phyloP scores from a whole-genome alignment of 2,888 invertebrate genomes.

The Nowickia ferox region DNA sequence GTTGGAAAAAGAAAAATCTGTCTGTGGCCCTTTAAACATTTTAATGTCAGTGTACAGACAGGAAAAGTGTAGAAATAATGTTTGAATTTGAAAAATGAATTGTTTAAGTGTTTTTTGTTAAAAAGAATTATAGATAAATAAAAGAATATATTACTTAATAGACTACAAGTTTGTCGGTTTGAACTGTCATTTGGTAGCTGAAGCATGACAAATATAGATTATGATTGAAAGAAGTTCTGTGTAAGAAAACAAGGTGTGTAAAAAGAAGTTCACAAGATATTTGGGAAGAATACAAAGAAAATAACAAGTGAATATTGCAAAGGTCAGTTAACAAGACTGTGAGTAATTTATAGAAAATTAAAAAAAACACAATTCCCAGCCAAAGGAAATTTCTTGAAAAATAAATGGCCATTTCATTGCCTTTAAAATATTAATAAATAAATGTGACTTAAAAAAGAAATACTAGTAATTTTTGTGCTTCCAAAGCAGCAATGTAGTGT shows the following conservation, averaged over 20 bases:
- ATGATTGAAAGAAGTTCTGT: slow-evolving; percentile 25
- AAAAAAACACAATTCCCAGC: too few species aligned
- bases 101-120: slow-evolving; percentile 35
- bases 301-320: slow-evolving; percentile 4
- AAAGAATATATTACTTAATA: not conserved
- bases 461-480: too few species aligned
- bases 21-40: not conserved
- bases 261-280: slow-evolving; percentile 21
- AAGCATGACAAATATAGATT: slow-evolving; percentile 64
- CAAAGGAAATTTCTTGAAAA: too few species aligned
- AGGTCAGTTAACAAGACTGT: not conserved
- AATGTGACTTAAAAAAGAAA: too few species aligned
- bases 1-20: slow-evolving; percentile 8
- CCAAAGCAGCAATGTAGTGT: too few species aligned
- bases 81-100: slow-evolving; percentile 39
- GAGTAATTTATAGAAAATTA: too few species aligned
- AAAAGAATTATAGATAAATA: not conserved
- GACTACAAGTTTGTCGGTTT: not conserved
- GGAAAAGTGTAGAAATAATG: not conserved
- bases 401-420: too few species aligned
- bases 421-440: too few species aligned
- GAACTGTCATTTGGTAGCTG: slow-evolving; percentile 52
- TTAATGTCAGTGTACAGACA: not conserved
- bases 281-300: not conserved
- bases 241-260: slow-evolving; percentile 33